Base-by-base conservation (phyloP, 2,888 invertebrate genomes). In the Dinocampus coccinellae region DNA sequence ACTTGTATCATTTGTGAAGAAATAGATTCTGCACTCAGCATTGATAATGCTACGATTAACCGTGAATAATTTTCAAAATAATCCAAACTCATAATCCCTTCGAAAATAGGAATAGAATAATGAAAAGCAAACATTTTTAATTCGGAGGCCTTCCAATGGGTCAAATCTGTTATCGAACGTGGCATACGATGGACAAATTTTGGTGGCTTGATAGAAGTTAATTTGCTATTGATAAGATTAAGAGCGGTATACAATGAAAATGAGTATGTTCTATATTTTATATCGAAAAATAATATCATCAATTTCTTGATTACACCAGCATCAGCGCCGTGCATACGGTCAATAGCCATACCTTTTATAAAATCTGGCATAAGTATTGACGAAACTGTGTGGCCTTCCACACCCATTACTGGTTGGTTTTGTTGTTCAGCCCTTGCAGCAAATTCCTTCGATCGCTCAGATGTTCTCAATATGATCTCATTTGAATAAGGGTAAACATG, bases 71-170 rank as follows among this genome's bases (percentile, higher is more conserved):
- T 42, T 58, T 36, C 33, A 52, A 72, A 74, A 72, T 67, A 70
- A 70, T 70, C 64, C 42, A 36, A 36, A 36, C 70, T 47, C 69
- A 75, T 72, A 6, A 76, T 70, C 11, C 70, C 72, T 39, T 13
- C 7, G 9, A 74, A 63, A 26, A 73, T 60, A 39, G 70, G 73
- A 13, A 70, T 22, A 22, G 63, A 74, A 62, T 73, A 75, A 34
- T 67, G 72, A 58, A 70, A 75, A 20, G 72, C 70, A 72, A 72
- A 74, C 64, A 69, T 70, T 67, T 34, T 53, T 36, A 76, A 42
- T 64, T 74, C 76, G 3, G 73, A 76, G 24, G 73, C 74, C 39
- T 76, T 73, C 74, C 70, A 74, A 34, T 70, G 66, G 16, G 22
- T 24, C 6, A 73, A 60, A 10, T 75, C 68, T 24, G 61, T n/a